Evolutionary conservation across 2,113 vertebrate species (phyloP), one percentile per base, ranked within the genome.

Genomic region (Sinocyclocheilus grahami): DNA sequence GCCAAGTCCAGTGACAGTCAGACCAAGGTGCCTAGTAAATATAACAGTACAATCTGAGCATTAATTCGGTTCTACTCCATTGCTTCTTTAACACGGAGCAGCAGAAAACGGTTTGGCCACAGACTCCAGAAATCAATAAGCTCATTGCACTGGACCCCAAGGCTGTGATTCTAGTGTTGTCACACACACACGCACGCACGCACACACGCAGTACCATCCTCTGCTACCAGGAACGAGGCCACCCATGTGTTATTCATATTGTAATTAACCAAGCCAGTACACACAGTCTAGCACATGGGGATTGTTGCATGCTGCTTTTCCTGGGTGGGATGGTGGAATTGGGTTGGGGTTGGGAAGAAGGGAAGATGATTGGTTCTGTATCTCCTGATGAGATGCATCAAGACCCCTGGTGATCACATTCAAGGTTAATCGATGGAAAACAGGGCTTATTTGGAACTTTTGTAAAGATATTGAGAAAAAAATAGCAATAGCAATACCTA

Each of bases 101-200:
- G 86, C 33, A 42, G 84, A 89, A 90, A 88, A 80, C 72, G 84
- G 77, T 89, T 86, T 85, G 80, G 84, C 89, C 65, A 71, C 85
- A 75, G 86, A 89, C 87, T 83, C 58, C 65, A 86, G 85, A 90
- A 92, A 93, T 92, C 91, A 90, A 92, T 91, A 84, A 72, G 27
- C 82, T 20, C 58, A 67, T 75, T 74, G 65, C 33, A 79, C 42
- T 76, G 33, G 11, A 77, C 69, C 79, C 69, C 51, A 24, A 51
- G 83, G 81, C 63, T 65, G 53, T 65, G 27, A 76, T 55, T 42
- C 71, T 37, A 7, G 39, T n/a, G 16, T 48, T 65, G 20, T 30
- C 80, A 55, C 20, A 65, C 86, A 55, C 22, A 24, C 62, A 24
- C 2, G 14, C 2, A 67, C 58, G 10, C 42, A 46, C 77, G 37